Evolutionary conservation across 2,113 vertebrate genomes (phyloP).

Genomic region (Tenrec ecaudatus): DNA sequence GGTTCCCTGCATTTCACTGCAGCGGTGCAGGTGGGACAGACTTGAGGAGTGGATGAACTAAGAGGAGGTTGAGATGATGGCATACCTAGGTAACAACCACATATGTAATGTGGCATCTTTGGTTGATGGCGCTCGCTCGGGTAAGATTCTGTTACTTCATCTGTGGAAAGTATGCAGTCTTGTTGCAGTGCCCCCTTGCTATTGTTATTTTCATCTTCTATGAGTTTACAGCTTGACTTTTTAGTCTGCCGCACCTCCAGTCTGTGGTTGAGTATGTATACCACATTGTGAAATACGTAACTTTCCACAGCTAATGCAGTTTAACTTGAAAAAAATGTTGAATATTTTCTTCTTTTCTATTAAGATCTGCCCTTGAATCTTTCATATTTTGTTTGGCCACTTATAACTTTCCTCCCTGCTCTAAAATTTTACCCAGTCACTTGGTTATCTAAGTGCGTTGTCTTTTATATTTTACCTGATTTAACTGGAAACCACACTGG

Average conservation of each 20-base stretch:
- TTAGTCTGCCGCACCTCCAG: not conserved
- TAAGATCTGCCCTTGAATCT: constrained; percentile 21
- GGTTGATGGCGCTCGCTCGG: not conserved
- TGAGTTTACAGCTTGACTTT: not conserved
- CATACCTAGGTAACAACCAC: not conserved
- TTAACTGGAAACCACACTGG: constrained; percentile 47
- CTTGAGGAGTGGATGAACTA: not conserved
- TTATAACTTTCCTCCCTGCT: not conserved
- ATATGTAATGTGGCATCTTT: no score
- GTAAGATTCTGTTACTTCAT: not conserved
- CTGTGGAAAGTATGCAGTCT: not conserved
- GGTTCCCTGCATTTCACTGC: not conserved
- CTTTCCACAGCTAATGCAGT: constrained; percentile 29
- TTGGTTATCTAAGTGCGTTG: constrained; percentile 44
- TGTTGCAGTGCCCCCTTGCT: not conserved
- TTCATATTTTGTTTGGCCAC: constrained; percentile 45
- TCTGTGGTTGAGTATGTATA: not conserved
- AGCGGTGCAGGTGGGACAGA: not conserved
- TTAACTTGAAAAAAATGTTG: constrained; percentile 28
- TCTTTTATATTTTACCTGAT: constrained; percentile 39
- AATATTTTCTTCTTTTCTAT: not conserved
- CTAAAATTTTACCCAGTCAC: constrained; percentile 49
- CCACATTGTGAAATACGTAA: not conserved
- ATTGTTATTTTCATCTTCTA: not conserved
- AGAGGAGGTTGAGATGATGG: not conserved